Evolutionary conservation across 2,888 invertebrate genomes (phyloP), one percentile per base, ranked within the genome.

Genomic region (Euphydryas editha): DNA sequence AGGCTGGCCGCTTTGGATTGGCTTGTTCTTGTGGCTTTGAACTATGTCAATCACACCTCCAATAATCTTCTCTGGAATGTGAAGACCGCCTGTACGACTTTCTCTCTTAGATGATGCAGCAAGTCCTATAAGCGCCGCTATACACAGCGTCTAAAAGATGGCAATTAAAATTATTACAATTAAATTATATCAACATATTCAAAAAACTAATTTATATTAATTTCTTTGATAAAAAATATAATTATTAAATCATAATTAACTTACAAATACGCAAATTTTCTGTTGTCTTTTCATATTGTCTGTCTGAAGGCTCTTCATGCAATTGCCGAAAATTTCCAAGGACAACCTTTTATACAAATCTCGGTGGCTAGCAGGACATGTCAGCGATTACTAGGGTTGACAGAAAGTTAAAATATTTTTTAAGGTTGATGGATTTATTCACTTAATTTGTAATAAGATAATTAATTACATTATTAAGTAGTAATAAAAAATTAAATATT

Each of bases 11-110:
- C 67, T 72, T 5, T 63, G 66, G 17, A 64, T 24, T 0, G 88
- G 90, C 61, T 91, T 92, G 74, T 86, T 87, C 73, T 92, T 92
- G 71, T 92, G 90, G 51, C 76, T 87, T 64, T 90, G 87, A 1
- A 91, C 88, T 10, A 88, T 88, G 68, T 91, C 91, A 13, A 92
- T 91, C n/a, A 92, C 90, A 0, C 90, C 88, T 1, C 88, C 89
- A 39, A 92, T 86, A 20, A 92, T 90, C 72, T 90, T 92, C 73
- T 92, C 92, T 0, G 92, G 89, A 24, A 91, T 87, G 54, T 86
- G 74, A 0, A 88, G 81, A 1, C 83, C 82, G 20, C 84, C 87
- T 60, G 86, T 86, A 62, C 82, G 76, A 0, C 81, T 60, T 51
- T 77, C 76, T 55, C 71, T 75, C 15, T 73, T 73, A 10, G 69